Conservation (phyloP, 2,797 vertebrate species). For the Phoebastria nigripes region DNA sequence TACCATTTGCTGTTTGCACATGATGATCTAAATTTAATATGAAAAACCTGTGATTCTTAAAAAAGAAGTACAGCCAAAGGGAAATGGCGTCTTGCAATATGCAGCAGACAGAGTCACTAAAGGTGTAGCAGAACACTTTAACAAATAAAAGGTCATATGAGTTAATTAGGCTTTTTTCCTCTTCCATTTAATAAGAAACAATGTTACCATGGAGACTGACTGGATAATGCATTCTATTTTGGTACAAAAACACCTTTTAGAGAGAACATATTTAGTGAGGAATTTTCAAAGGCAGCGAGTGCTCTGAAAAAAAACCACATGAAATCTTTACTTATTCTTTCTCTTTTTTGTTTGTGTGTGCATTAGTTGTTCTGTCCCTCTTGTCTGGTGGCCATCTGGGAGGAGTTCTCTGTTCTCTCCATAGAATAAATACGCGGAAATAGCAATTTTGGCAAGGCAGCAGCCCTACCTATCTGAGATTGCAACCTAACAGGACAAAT, state of each 20-base stretch:
- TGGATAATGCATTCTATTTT: conserved; percentile 61
- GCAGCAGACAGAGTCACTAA: not conserved
- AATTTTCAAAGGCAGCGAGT: conserved; percentile 17
- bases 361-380: not conserved
- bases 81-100: not conserved
- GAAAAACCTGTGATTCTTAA: not conserved
- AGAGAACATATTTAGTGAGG: conserved; percentile 36
- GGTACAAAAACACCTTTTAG: conserved; percentile 49
- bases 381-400: not conserved
- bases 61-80: not conserved
- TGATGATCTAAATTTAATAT: not conserved
- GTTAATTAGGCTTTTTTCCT: conserved; percentile 67
- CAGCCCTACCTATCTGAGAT: not conserved
- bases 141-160: conserved; percentile 61
- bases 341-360: not conserved
- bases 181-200: conserved; percentile 71
- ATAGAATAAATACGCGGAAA: not conserved
- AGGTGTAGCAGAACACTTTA: conserved; percentile 34
- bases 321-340: not conserved
- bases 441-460: not conserved
- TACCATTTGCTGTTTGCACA: not conserved
- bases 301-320: not conserved
- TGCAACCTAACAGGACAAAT: not conserved
- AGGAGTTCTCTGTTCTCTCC: not conserved
- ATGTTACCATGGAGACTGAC: conserved; percentile 72